Evolutionary conservation across 2,113 vertebrate species (phyloP), one percentile per base, ranked within the genome.

Genomic region (Pampusana beccarii): DNA sequence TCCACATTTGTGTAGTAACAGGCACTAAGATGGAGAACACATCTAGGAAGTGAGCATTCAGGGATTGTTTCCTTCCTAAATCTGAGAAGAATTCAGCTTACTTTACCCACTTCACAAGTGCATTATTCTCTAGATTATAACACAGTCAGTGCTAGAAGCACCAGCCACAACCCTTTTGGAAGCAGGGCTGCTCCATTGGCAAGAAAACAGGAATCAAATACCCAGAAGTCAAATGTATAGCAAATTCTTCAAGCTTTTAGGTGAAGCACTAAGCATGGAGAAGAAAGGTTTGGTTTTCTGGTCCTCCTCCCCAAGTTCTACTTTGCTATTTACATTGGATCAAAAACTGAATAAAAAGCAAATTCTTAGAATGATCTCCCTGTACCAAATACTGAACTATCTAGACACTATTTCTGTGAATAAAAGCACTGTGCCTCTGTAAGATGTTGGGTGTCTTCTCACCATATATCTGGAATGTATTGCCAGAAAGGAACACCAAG

Each of bases 341-440:
- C 25, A 65, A 64, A 42, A 3, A 77, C 7, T 26, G 36, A 67
- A 56, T 36, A 34, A 80, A 86, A 78, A 56, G 0, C 3, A 86
- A 80, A 51, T 56, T 3, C 8, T 72, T 29, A 5, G 3, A 83
- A 86, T 75, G 8, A 12, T 64, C 9, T 54, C 8, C 10, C 13
- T 66, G 1, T 69, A 10, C 16, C 23, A 72, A 89, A 53, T 64
- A 21, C 15, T 36, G 17, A 10, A 12, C 24, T 64, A 50, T 17
- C 25, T n/a, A 64, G 14, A 46, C 29, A 6, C 2, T 67, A 16
- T 2, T 70, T 74, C 20, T 51, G 23, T 42, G 50, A 88, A 29
- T 2, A 56, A 64, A 83, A 72, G 8, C 11, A 31, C 13, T 15
- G 16, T 0, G 2, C 1, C 11, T 36, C 16, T 60, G 28, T 60